Percentiles rank a stretch among this genome's conserved stretches.
These are phyloP conservation scores for Microplitis mediator DNA, from an alignment of 1,140 invertebrate species.

Conservation along the genomic window DNA sequence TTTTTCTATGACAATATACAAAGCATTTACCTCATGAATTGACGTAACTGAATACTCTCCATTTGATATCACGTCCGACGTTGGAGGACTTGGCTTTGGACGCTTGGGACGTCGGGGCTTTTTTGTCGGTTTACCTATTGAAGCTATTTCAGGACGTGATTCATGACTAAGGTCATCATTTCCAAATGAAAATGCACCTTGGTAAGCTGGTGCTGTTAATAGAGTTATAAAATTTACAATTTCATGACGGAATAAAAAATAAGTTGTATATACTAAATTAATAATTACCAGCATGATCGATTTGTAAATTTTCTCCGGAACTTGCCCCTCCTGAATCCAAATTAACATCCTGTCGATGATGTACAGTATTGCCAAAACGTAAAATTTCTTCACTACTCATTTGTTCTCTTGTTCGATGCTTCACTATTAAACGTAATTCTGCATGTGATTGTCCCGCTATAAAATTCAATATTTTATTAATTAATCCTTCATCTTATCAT, in stretches of 20 bases:
- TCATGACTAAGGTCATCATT: slow-evolving; percentile 70
- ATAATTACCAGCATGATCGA: slow-evolving; percentile 53
- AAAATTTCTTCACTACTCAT: slow-evolving; percentile 78
- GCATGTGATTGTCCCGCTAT: slow-evolving; percentile 75
- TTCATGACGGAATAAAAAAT: background rate
- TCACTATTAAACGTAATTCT: slow-evolving; percentile 74
- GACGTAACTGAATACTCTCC: slow-evolving; percentile 55
- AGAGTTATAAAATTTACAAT: background rate
- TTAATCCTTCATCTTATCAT: slow-evolving; percentile 14
- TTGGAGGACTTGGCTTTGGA: slow-evolving; percentile 44
- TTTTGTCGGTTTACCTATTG: slow-evolving; percentile 45
- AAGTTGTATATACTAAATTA: background rate
- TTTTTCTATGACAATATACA: background rate
- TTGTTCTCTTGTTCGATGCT: slow-evolving; percentile 76
- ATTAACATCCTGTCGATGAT: slow-evolving; percentile 53
- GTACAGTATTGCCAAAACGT: slow-evolving; percentile 55
- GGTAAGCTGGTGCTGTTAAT: slow-evolving; percentile 48
- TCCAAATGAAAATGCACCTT: slow-evolving; percentile 47
- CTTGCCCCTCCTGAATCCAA: slow-evolving; percentile 51
- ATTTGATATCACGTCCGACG: slow-evolving; percentile 47
- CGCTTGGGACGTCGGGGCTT: slow-evolving; percentile 53
- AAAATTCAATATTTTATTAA: slow-evolving; percentile 25
- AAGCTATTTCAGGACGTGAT: slow-evolving; percentile 41
- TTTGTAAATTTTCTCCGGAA: slow-evolving; percentile 54
- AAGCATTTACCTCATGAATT: slow-evolving; percentile 51